These are phyloP conservation scores for Rutilus rutilus DNA, from an alignment of 2,113 vertebrate species.

Conservation along the genomic window DNA sequence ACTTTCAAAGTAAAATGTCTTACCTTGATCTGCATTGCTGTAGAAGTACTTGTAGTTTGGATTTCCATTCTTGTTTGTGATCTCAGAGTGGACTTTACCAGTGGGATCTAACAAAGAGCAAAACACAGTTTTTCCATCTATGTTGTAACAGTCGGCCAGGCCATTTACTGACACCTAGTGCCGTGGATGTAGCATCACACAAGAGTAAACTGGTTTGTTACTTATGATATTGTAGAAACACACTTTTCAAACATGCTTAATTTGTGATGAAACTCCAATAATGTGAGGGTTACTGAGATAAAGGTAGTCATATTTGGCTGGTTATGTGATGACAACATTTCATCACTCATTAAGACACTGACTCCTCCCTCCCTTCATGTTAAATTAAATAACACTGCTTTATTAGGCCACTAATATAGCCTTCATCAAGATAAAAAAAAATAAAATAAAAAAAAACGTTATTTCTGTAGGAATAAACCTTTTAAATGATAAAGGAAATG, in stretches of 20 bases:
- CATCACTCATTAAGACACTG: not conserved
- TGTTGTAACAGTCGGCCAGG: not conserved
- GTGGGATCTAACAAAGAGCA: constrained; percentile 82
- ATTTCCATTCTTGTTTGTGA: constrained; percentile 92
- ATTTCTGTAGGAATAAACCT: not conserved
- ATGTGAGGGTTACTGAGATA: not conserved
- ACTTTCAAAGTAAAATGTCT: not conserved
- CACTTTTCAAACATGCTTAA: not conserved
- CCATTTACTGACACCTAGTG: not conserved
- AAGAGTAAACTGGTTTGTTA: not conserved
- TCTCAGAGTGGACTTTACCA: constrained; percentile 91
- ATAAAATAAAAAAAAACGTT: too few species aligned
- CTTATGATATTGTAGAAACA: not conserved
- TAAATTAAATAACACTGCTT: not conserved
- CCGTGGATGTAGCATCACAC: not conserved
- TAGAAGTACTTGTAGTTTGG: constrained; percentile 99
- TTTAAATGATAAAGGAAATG: too few species aligned
- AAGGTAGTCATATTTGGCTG: not conserved
- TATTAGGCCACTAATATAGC: not conserved
- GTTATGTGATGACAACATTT: not conserved
- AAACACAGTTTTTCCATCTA: not conserved
- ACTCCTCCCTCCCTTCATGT: not conserved
- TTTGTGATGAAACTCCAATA: not conserved
- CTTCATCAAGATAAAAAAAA: too few species aligned
- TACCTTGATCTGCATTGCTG: constrained; percentile 94